These are phyloP conservation scores for Allobates femoralis DNA, from an alignment of 2,797 vertebrate species.

Conservation along the genomic window DNA sequence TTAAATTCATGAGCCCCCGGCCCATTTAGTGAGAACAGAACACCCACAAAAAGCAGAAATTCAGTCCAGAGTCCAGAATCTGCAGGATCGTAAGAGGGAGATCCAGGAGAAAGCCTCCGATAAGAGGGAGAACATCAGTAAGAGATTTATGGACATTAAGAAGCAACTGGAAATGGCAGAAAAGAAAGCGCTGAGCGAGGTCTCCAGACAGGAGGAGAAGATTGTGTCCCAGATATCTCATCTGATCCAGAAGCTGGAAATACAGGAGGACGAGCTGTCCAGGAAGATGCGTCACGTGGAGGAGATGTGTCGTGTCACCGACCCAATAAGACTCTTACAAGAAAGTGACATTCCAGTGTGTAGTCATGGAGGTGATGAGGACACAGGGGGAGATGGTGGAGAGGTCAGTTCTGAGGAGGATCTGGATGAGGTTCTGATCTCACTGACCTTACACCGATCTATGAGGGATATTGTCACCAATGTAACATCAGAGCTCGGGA, in stretches of 20 bases:
- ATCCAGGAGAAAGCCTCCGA: not conserved
- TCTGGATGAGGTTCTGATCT: slow-evolving; percentile 1
- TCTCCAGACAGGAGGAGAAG: slow-evolving; percentile 26
- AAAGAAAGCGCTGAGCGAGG: not conserved
- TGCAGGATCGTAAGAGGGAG: not conserved
- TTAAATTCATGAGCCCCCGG: too few relatives aligned
- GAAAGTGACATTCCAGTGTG: not conserved
- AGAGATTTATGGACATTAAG: not conserved
- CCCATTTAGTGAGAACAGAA: too few relatives aligned
- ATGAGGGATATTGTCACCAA: slow-evolving; percentile 12
- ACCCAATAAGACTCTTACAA: slow-evolving; percentile 31
- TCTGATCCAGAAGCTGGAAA: slow-evolving; percentile 3
- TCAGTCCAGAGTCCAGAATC: not conserved
- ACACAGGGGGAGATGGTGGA: not conserved
- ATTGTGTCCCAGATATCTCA: not conserved
- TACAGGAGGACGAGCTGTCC: slow-evolving; percentile 13
- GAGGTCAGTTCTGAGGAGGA: not conserved
- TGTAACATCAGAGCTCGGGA: not conserved
- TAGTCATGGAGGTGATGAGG: not conserved
- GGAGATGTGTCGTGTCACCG: slow-evolving; percentile 21
- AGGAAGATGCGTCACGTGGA: slow-evolving; percentile 16
- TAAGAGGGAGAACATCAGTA: not conserved
- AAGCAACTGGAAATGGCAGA: slow-evolving; percentile 1
- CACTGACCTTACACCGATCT: slow-evolving; percentile 12
- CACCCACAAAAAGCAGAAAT: not conserved